A percentile compares a stretch with the other conserved stretches of the same genome.
Conservation (phyloP, 2,888 invertebrate genomes). For the Melitaea athalia region DNA sequence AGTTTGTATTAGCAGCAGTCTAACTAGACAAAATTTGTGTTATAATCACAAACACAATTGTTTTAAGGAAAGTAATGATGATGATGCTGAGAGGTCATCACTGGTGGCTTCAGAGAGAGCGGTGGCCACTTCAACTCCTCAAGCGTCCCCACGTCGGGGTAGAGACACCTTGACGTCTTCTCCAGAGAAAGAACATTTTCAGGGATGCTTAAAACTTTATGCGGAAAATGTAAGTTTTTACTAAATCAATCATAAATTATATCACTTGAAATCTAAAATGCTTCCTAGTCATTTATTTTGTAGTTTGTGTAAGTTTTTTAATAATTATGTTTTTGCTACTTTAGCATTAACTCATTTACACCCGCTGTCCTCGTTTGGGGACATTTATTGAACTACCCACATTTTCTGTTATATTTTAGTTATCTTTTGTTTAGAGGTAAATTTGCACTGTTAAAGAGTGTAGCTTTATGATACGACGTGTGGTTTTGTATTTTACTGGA, state of each 20-base stretch:
- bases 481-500: no score
- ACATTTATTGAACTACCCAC: no score
- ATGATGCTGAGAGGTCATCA: constrained; percentile 83
- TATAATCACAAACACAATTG: not conserved
- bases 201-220: constrained; percentile 89
- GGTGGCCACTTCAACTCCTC: constrained; percentile 66
- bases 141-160: constrained; percentile 52
- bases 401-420: no score
- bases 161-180: constrained; percentile 70
- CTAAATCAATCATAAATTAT: not conserved
- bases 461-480: no score
- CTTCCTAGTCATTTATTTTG: no score
- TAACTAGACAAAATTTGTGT: not conserved
- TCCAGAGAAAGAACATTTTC: constrained; percentile 86
- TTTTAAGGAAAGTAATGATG: constrained; percentile 78
- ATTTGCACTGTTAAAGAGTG: no score
- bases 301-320: no score
- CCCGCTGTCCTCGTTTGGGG: no score
- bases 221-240: constrained; percentile 86
- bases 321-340: no score
- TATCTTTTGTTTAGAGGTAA: no score
- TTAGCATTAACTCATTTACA: no score
- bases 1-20: not conserved
- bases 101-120: constrained; percentile 74
- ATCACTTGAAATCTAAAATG: no score